A percentile compares a stretch with the other conserved stretches of the same genome.
Evolutionary conservation across 2,113 vertebrate genomes (phyloP).

Genomic region (Campylorhamphus procurvoides): DNA sequence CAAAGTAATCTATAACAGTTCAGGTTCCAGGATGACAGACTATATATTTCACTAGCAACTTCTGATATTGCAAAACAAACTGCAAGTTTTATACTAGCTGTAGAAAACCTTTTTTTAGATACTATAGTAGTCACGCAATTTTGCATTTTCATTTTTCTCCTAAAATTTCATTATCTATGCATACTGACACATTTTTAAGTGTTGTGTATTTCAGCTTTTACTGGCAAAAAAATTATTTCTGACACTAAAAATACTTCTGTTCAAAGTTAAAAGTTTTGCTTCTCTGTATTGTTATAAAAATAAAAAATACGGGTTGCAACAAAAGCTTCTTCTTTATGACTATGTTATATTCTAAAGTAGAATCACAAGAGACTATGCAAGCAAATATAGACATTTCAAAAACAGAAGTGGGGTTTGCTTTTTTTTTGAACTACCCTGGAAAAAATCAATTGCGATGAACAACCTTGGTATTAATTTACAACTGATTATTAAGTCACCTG

Average conservation of each 20-base stretch:
- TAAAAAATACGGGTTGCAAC: not conserved
- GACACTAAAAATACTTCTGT: not conserved
- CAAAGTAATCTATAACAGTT: not conserved
- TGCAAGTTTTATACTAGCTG: not conserved
- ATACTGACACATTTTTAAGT: not conserved
- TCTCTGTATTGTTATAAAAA: not conserved
- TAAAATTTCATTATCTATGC: not conserved
- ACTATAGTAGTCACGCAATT: not conserved
- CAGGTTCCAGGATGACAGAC: not conserved
- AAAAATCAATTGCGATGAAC: not conserved
- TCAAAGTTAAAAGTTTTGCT: not conserved
- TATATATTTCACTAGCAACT: not conserved
- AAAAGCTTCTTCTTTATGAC: not conserved
- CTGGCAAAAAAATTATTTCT: not conserved
- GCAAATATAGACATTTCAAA: not conserved
- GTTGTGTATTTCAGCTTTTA: not conserved
- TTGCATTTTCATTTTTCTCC: not conserved
- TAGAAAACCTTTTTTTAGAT: not conserved
- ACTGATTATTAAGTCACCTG: not conserved
- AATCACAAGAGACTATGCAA: not conserved
- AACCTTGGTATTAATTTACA: not conserved
- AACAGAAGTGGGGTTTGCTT: not conserved
- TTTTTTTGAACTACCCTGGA: not conserved
- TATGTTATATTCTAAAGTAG: not conserved
- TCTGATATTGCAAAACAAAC: not conserved